phyloP scores from a whole-genome alignment of 2,113 vertebrate species.

The Alligator mississippiensis region DNA sequence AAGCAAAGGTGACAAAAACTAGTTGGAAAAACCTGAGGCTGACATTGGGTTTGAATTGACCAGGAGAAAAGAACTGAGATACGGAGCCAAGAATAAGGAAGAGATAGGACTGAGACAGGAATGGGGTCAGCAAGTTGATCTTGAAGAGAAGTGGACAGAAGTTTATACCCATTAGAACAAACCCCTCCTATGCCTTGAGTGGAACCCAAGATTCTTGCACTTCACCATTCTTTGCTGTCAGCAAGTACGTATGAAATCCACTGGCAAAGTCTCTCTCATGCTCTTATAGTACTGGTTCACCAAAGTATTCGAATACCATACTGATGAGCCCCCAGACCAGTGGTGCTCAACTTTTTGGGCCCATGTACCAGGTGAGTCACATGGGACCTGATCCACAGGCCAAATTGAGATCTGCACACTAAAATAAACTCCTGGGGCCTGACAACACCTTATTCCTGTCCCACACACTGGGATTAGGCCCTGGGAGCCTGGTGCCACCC shows the following conservation, averaged over 20 bases:
- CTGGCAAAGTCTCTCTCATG: background rate
- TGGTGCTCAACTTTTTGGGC: no score
- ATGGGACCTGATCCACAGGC: no score
- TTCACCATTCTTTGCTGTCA: background rate
- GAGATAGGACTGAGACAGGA: background rate
- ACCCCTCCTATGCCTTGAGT: background rate
- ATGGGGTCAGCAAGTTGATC: background rate
- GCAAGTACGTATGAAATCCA: background rate
- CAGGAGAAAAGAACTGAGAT: background rate
- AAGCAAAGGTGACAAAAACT: background rate
- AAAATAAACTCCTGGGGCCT: no score
- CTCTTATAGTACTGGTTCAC: background rate
- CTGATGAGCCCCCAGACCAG: background rate
- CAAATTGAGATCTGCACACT: no score
- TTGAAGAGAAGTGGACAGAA: background rate
- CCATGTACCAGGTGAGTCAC: no score
- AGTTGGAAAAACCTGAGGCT: background rate
- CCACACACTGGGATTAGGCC: no score
- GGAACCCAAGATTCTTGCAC: rapidly evolving
- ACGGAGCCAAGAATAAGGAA: rapidly evolving
- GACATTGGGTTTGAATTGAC: background rate
- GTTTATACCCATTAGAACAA: background rate
- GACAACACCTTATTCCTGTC: no score
- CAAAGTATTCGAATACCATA: background rate
- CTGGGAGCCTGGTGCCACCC: no score